A percentile compares a stretch with the other conserved stretches of the same genome.
Conservation (phyloP, 2,888 invertebrate genomes). For the Nephrotoma guestfalica region DNA sequence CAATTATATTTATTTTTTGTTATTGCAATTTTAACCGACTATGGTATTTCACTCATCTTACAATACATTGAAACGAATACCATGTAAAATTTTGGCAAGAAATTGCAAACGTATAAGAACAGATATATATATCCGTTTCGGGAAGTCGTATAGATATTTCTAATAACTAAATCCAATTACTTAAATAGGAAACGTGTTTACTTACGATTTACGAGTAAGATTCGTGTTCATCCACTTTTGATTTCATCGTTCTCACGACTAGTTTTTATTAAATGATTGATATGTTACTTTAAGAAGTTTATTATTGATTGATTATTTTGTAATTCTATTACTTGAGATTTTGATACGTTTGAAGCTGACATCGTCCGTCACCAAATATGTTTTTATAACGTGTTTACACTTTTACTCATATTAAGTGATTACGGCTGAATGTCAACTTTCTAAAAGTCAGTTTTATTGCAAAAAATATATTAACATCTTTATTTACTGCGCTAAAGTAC, state of each 20-base stretch:
- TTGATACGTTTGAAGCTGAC: background rate
- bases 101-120: background rate
- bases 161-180: background rate
- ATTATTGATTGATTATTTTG: background rate
- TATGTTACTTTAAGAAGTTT: no score
- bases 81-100: background rate
- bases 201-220: background rate
- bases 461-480: background rate
- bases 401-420: background rate
- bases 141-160: background rate
- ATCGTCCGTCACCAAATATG: background rate
- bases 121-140: background rate
- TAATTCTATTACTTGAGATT: background rate
- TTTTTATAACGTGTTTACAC: background rate
- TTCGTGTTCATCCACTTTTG: background rate
- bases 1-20: background rate
- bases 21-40: background rate
- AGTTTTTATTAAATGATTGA: background rate
- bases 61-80: no score
- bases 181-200: background rate
- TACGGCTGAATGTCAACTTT: background rate
- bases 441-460: background rate
- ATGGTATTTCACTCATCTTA: no score
- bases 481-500: background rate
- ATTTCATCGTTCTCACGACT: background rate